A percentile compares a stretch with the other conserved stretches of the same genome.
These are phyloP conservation scores for Menidia menidia DNA, from an alignment of 2,797 vertebrate species.

Conservation along the genomic window DNA sequence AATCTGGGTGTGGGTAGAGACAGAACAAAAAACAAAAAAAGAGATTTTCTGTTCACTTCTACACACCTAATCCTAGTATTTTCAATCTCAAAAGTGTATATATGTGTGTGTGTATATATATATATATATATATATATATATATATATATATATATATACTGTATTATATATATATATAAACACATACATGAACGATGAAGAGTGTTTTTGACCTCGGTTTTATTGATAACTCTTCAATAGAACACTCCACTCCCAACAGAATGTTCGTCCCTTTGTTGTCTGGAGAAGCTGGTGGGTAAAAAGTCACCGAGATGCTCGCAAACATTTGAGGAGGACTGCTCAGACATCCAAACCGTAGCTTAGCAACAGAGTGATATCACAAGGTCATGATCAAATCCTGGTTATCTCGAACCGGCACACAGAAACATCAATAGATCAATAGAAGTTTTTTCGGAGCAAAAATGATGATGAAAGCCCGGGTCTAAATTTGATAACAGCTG, in stretches of 20 bases:
- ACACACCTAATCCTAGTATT: neutral
- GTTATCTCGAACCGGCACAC: conserved; percentile 56
- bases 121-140: too few relatives aligned
- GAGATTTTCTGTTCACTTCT: neutral
- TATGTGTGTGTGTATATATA: too few relatives aligned
- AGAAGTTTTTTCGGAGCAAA: conserved; percentile 43
- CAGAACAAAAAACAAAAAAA: conserved; percentile 2
- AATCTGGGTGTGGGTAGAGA: conserved; percentile 16
- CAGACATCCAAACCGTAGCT: conserved; percentile 45
- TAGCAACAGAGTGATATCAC: conserved; percentile 64
- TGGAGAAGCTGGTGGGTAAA: conserved; percentile 17
- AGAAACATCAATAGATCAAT: conserved; percentile 54
- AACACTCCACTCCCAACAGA: neutral
- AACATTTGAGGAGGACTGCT: conserved; percentile 34
- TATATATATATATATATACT: too few relatives aligned
- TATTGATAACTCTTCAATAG: neutral
- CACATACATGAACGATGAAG: neutral
- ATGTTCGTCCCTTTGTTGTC: conserved; percentile 3
- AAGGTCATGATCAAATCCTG: conserved; percentile 72
- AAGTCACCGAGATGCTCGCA: conserved; percentile 21
- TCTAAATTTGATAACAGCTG: conserved; percentile 42
- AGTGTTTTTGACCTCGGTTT: conserved; percentile 6
- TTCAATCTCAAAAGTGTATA: too few relatives aligned
- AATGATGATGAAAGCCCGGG: conserved; percentile 23
- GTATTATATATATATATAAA: too few relatives aligned